Conservation (phyloP, 2,797 vertebrate genomes). For the Chelon auratus region DNA sequence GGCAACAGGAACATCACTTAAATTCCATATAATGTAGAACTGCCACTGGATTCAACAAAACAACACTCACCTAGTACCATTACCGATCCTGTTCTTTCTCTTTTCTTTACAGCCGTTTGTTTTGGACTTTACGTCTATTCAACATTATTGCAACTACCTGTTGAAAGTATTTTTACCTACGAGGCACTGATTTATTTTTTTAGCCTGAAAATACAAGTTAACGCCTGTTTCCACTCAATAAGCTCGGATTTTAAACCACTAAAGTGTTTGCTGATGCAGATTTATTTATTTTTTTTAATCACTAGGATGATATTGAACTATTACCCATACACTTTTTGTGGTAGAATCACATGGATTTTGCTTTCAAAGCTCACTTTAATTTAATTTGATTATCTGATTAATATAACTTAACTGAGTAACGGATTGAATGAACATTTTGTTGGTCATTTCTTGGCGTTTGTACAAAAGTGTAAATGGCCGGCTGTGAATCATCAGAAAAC, state of each 20-base stretch:
- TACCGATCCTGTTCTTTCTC: too few relatives aligned
- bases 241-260: conserved; percentile 10
- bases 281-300: conserved; percentile 17
- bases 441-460: background rate
- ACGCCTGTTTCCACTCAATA: background rate
- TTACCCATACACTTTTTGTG: conserved; percentile 35
- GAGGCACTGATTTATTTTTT: background rate
- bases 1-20: background rate
- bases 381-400: too few relatives aligned
- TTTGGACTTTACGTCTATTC: too few relatives aligned
- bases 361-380: background rate
- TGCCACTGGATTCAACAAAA: background rate
- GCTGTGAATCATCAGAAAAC: background rate
- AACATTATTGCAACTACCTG: too few relatives aligned
- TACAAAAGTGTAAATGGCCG: background rate
- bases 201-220: background rate
- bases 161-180: too few relatives aligned
- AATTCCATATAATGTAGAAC: background rate
- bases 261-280: conserved; percentile 18
- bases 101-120: too few relatives aligned
- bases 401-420: background rate
- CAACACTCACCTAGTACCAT: too few relatives aligned
- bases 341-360: conserved; percentile 1
- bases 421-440: background rate
- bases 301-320: background rate